Base-by-base conservation (phyloP, 2,113 vertebrate genomes). In the Scopus umbretta region DNA sequence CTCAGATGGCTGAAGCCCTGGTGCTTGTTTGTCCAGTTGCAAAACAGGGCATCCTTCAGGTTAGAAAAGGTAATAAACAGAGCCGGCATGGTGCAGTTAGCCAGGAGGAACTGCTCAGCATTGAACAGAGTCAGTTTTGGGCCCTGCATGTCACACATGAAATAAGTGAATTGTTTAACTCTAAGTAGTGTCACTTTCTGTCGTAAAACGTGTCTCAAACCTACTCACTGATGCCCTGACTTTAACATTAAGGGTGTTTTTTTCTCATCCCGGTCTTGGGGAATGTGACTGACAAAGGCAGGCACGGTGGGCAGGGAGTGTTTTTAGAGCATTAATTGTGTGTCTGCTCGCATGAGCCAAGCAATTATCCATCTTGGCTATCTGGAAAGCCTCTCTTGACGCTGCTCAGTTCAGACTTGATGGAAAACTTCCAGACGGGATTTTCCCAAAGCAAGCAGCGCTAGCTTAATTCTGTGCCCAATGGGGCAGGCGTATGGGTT, bases 221-320 rank as follows among this genome's bases (percentile, higher is more conserved):
- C 36, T 56, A 5, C 56, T 88, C 45, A 12, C 29, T 30, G 43
- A 16, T 29, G 27, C n/a, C 53, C 72, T 70, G 38, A 38, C n/a
- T 75, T 32, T 12, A 40, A 3, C 47, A 15, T 13, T 3, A 30
- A 38, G 56, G 43, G 43, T 15, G 27, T 30, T 50, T 36, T 79
- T 59, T 83, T 18, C 47, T 81, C 47, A 29, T 86, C 63, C 18
- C 42, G n/a, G 29, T 27, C 56, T 61, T 32, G 27, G 26, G 61
- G 68, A 80, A 18, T 7, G 38, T 42, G 65, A 21, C 43, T 71
- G 85, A 30, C 50, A 53, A 74, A 80, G 63, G 29, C 59, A 42
- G 52, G 8, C 18, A 4, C 0, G 1, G 59, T 58, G 38, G 26
- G 29, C 93, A 43, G 21, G 0, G 16, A 71, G 40, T 1, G 1